phyloP scores from a whole-genome alignment of 2,113 vertebrate species.

The Elachura formosa region DNA sequence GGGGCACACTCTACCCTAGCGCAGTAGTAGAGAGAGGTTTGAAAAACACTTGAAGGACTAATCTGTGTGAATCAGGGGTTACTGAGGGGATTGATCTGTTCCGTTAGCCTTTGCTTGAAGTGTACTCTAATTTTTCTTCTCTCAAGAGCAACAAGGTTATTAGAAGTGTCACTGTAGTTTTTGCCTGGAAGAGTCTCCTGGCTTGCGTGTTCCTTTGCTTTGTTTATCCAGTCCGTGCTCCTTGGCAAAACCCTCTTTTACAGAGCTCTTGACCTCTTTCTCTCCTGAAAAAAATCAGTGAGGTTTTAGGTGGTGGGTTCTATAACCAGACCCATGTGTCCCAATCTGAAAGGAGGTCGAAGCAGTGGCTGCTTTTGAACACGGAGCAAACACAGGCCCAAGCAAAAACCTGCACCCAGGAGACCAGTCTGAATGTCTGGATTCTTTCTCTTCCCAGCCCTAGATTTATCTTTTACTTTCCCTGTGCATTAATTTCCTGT shows the following conservation, averaged over 20 bases:
- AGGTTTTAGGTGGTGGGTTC: background rate
- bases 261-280: background rate
- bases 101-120: background rate
- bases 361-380: background rate
- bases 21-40: background rate
- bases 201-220: background rate
- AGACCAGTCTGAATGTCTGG: background rate
- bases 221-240: background rate
- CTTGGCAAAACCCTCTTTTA: background rate
- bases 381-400: background rate
- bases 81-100: background rate
- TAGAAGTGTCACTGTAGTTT: background rate
- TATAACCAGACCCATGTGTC: accelerated
- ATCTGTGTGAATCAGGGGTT: background rate
- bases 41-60: background rate
- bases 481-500: background rate
- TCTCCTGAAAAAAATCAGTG: background rate
- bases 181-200: background rate
- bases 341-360: background rate
- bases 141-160: background rate
- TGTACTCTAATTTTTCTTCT: background rate
- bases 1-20: background rate
- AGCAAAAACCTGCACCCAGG: background rate
- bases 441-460: background rate
- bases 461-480: background rate